Evolutionary conservation across 2,888 invertebrate genomes (phyloP), one percentile per base, ranked within the genome.

Genomic region (Drosophila emarginata): DNA sequence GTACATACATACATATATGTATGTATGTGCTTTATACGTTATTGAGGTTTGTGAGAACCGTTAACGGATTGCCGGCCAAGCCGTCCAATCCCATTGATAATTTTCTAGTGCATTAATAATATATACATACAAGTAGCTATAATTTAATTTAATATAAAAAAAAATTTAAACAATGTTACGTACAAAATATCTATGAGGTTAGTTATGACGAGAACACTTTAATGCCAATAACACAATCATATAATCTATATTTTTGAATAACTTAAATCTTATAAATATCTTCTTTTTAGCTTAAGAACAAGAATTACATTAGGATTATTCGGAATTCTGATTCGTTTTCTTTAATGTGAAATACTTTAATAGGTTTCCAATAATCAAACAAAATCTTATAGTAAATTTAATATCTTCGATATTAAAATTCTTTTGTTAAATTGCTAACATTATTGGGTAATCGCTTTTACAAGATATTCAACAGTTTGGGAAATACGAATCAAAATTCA

Each of bases 41-140:
- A 32, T 53, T 53, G 32, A 21, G 45, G 21, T 50, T 40, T 63
- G 56, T 50, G 57, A 45, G 23, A 57, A 63, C 40, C 39, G 14
- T 51, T 57, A 50, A 21, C 23, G 50, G 32, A 50, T 72, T 64
- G 50, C 61, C 64, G 73, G 74, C 74, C 32, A 66, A 72, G 69
- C 73, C 69, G 61, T 68, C 61, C 59, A 62, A 62, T 66, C 57
- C 69, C 56, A 50, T 60, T 67, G 58, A 68, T 67, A 71, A 45
- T 68, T 57, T 54, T 66, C 52, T 74, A 67, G 74, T 76, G 74
- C 64, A 74, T 76, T 76, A 76, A 51, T 63, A 58, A 53, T 59
- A 26, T 12, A 37, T 32, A 54, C 32, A 32, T 36, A 51, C 6
- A 39, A 18, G 53, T 53, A 23, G 45, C 9, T 21, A 36, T 23